A percentile compares a stretch with the other conserved stretches of the same genome.
These are phyloP conservation scores for Pelmatolapia mariae DNA, from an alignment of 2,113 vertebrate species.

Conservation along the genomic window DNA sequence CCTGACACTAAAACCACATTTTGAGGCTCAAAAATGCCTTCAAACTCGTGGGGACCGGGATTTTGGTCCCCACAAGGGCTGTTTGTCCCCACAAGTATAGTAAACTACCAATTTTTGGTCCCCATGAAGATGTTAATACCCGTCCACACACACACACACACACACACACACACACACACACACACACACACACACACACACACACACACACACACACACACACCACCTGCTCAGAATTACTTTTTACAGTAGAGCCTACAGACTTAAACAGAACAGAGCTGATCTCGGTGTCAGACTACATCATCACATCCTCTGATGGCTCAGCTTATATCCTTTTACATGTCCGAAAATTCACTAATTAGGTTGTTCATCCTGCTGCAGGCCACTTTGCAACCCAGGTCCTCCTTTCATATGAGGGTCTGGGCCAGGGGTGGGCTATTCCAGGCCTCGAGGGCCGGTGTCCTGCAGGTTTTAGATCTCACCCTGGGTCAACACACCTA, in stretches of 20 bases:
- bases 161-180: background rate
- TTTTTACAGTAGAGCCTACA: background rate
- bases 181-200: background rate
- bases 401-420: background rate
- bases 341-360: background rate
- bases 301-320: background rate
- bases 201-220: background rate
- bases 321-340: background rate
- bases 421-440: rapidly evolving
- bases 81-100: too few relatives aligned
- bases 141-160: background rate
- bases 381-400: background rate
- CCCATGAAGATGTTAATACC: too few relatives aligned
- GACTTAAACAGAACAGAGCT: background rate
- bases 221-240: background rate
- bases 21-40: too few relatives aligned
- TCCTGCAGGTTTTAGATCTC: background rate
- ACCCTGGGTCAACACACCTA: rapidly evolving
- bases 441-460: rapidly evolving
- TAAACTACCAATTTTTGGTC: too few relatives aligned
- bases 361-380: background rate
- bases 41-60: too few relatives aligned
- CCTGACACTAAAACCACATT: too few relatives aligned
- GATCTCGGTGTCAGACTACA: background rate
- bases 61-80: too few relatives aligned